These are phyloP conservation scores for Portunus trituberculatus DNA, from an alignment of 1,140 invertebrate genomes.

Conservation along the genomic window DNA sequence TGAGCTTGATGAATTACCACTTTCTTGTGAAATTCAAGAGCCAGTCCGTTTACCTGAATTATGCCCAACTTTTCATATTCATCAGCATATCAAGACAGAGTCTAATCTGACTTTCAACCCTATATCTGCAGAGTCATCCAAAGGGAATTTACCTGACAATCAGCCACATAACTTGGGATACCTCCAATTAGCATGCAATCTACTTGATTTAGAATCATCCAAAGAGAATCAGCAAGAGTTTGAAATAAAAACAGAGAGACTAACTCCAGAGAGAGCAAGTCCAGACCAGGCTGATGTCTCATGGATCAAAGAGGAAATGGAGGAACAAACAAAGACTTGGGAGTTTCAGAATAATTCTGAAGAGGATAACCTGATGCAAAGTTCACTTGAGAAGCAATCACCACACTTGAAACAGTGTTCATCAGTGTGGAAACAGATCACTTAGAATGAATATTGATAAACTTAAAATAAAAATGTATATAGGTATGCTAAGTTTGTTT, in stretches of 20 bases:
- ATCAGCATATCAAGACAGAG: not conserved
- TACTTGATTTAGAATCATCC: not conserved
- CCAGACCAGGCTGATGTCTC: not conserved
- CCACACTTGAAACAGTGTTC: too few relatives aligned
- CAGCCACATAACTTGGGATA: not conserved
- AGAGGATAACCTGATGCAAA: too few relatives aligned
- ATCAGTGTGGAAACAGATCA: too few relatives aligned
- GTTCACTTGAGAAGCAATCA: too few relatives aligned
- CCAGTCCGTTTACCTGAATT: not conserved
- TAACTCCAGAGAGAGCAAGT: not conserved
- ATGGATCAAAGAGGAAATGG: conserved; percentile 1
- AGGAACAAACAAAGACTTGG: not conserved
- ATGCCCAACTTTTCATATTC: not conserved
- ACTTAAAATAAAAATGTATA: too few relatives aligned
- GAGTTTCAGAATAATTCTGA: too few relatives aligned
- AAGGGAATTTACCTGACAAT: not conserved
- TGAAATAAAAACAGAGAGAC: not conserved
- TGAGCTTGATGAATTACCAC: not conserved
- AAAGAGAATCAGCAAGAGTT: not conserved
- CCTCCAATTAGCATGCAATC: not conserved
- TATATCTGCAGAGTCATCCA: not conserved
- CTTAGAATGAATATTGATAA: too few relatives aligned
- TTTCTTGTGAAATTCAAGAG: not conserved
- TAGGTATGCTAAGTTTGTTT: too few relatives aligned
- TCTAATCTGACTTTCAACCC: not conserved